Base-by-base conservation (phyloP, 2,888 invertebrate species). In the Orgyia antiqua region DNA sequence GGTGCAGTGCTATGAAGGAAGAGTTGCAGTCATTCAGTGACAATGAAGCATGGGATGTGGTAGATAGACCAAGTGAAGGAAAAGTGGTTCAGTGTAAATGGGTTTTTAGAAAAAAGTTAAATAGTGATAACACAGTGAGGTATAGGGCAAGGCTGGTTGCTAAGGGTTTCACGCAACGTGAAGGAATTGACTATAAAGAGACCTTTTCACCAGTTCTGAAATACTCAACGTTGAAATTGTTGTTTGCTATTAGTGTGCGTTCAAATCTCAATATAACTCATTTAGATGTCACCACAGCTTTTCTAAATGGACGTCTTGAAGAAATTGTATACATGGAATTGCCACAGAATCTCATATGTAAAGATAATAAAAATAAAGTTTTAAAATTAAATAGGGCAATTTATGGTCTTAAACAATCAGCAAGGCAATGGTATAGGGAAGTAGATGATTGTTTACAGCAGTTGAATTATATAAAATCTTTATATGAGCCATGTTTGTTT, bases 321-420 rank as follows among this genome's bases (percentile, higher is more conserved):
- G 11, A 24, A 13, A 8, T 15, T 25, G 7, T 24, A n/a, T 24
- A 8, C 7, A 24, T 24, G 24, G 21, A 36, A 30, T 5, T 38
- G 36, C 24, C 20, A n/a, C 13, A 2, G 8, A 8, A 13, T 24
- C 13, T 3, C 8, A 2, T 5, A 2, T 3, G 24, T 24, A 7
- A 11, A 6, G 2, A n/a, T 3, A 13, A 24, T 42, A 51, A 39
- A 40, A 10, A 10, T 10, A 24, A 24, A 13, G 24, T 24, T 6
- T 24, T 24, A 24, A 33, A 18, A 17, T 25, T 42, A 5, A 42
- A 36, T 2, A 30, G 18, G 13, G 39, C 39, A 7, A 25, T 42
- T 3, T 42, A 42, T 34, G 42, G 42, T 0, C 20, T 33, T 10
- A 39, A 39, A 30, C 32, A 41, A 9, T 19, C 41, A 23, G 10